Conservation (phyloP, 1,140 invertebrate genomes). For the Spodoptera litura region DNA sequence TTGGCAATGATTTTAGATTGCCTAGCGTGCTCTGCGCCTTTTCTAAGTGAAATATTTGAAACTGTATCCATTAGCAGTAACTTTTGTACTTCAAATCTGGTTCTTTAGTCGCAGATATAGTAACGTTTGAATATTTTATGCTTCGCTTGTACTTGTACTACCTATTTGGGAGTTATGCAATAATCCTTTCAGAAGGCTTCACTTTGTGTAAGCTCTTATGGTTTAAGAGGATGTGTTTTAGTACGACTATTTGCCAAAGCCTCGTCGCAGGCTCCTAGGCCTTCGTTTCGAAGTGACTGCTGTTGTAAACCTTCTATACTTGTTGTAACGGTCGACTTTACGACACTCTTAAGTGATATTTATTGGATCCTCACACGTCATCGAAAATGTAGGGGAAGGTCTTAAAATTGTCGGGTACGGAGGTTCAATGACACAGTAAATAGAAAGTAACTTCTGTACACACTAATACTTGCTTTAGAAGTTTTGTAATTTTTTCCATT, state of each 20-base stretch:
- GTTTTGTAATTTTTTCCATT: too few relatives aligned
- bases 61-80: too few relatives aligned
- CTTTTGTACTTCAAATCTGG: too few relatives aligned
- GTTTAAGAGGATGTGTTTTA: constrained; percentile 4
- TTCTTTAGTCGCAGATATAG: not conserved
- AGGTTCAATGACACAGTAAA: not conserved
- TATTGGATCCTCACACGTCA: constrained; percentile 19
- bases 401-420: not conserved
- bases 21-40: too few relatives aligned
- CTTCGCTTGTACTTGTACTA: not conserved
- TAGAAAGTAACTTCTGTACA: too few relatives aligned
- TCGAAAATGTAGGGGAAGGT: constrained; percentile 4
- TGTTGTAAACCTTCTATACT: not conserved
- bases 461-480: too few relatives aligned
- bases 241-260: constrained; percentile 11
- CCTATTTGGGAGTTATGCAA: not conserved
- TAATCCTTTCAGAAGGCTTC: constrained; percentile 6
- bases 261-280: not conserved
- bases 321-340: constrained; percentile 6
- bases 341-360: constrained; percentile 22
- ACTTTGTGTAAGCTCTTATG: not conserved
- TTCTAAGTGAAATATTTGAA: too few relatives aligned
- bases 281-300: not conserved
- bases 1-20: not conserved
- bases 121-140: not conserved